These are phyloP conservation scores for Taenaris catops DNA, from an alignment of 2,888 invertebrate genomes.

Conservation along the genomic window DNA sequence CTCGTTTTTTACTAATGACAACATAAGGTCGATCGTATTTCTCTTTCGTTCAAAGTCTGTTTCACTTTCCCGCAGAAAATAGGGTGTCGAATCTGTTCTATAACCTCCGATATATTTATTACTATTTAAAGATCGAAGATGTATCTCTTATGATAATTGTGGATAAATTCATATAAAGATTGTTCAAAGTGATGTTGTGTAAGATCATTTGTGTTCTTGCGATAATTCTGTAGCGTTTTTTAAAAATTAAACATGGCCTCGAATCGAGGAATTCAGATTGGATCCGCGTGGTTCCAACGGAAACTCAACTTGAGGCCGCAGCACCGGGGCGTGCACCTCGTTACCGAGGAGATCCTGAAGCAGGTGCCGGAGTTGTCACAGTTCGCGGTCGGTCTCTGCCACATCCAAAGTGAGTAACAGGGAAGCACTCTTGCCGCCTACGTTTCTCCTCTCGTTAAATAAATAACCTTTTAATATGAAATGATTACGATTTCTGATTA, in stretches of 20 bases:
- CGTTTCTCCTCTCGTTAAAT: constrained; percentile 55
- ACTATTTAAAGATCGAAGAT: constrained; percentile 78
- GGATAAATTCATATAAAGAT: constrained; percentile 78
- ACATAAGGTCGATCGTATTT: constrained; percentile 54
- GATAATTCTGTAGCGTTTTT: constrained; percentile 75
- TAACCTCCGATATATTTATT: constrained; percentile 78
- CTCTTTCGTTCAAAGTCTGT: constrained; percentile 71
- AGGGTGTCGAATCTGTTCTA: constrained; percentile 80
- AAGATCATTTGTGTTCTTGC: constrained; percentile 75
- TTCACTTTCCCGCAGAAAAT: constrained; percentile 80
- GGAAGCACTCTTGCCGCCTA: constrained; percentile 54
- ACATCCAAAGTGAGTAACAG: constrained; percentile 94
- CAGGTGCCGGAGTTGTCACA: constrained; percentile 96
- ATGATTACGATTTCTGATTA: too few relatives aligned
- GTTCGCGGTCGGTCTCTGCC: constrained; percentile 97
- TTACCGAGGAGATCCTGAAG: constrained; percentile 97
- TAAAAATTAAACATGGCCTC: constrained; percentile 89
- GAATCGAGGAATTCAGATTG: constrained; percentile 95
- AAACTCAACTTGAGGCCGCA: constrained; percentile 97
- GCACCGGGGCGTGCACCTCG: constrained; percentile 97
- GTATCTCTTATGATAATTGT: constrained; percentile 86
- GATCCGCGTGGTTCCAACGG: constrained; percentile 98
- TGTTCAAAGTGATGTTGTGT: constrained; percentile 79
- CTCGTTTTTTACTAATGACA: constrained; percentile 49
- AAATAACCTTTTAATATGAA: too few relatives aligned